Evolutionary conservation across 1,140 invertebrate genomes (phyloP).

Genomic region (Amyelois transitella): DNA sequence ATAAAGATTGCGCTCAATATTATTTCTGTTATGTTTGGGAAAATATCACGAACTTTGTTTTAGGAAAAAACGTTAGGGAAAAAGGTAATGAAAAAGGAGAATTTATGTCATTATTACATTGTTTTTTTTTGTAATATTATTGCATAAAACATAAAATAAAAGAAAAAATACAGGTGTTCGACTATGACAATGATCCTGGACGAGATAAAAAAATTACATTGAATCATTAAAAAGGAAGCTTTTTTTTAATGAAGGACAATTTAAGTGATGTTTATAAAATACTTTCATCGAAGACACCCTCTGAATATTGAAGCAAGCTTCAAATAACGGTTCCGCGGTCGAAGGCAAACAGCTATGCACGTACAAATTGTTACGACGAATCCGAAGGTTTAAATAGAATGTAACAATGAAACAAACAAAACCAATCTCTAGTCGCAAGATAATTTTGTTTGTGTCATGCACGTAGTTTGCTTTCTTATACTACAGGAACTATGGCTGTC

Average conservation of each 20-base stretch:
- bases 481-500: background rate
- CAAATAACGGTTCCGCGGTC: background rate
- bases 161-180: no score
- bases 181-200: no score
- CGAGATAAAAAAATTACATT: no score
- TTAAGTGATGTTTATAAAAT: no score
- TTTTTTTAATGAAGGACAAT: no score
- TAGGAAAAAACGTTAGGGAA: background rate
- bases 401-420: background rate
- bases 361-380: background rate
- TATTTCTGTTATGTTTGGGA: background rate
- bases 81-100: background rate
- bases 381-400: background rate
- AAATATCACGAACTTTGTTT: background rate
- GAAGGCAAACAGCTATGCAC: background rate
- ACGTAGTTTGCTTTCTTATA: background rate
- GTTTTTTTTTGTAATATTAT: no score
- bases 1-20: conserved; percentile 16
- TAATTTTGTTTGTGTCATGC: background rate
- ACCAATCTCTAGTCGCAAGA: background rate
- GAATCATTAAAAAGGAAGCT: no score
- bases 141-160: no score
- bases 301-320: conserved; percentile 8
- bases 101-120: background rate
- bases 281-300: conserved; percentile 1